Evolutionary conservation across 1,140 invertebrate genomes (phyloP).

Genomic region (Drosophila orosa): DNA sequence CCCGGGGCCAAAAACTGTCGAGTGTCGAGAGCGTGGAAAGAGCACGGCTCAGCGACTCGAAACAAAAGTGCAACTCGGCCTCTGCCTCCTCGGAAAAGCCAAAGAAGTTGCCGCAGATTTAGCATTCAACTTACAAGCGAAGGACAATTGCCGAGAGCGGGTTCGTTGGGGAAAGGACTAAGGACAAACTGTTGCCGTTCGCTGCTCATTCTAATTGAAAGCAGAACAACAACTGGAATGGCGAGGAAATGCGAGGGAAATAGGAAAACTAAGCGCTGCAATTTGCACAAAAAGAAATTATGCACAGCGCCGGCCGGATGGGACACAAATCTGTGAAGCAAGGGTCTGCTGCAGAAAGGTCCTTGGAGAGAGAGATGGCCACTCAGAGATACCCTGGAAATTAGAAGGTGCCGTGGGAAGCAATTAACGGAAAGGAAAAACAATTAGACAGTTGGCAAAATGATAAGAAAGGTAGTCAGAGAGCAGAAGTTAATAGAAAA

Average conservation of each 20-base stretch:
- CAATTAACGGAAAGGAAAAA: conserved; percentile 30
- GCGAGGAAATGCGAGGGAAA: conserved; percentile 9
- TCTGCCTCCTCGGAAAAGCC: conserved; percentile 20
- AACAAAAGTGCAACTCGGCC: conserved; percentile 67
- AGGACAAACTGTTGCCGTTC: conserved; percentile 67
- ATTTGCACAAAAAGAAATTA: conserved; percentile 72
- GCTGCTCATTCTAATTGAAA: conserved; percentile 66
- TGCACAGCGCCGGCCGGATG: conserved; percentile 40
- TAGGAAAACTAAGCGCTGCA: conserved; percentile 53
- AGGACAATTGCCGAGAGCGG: conserved; percentile 57
- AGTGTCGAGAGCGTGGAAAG: conserved; percentile 32
- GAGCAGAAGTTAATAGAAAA: neutral
- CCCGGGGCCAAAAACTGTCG: conserved; percentile 32
- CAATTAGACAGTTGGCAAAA: conserved; percentile 20
- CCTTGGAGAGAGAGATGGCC: conserved; percentile 39
- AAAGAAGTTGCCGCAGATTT: conserved; percentile 71
- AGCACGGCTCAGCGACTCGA: conserved; percentile 72
- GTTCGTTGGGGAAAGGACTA: conserved; percentile 15
- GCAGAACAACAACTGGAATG: conserved; percentile 39
- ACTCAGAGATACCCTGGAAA: conserved; percentile 45
- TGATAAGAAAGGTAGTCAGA: conserved; percentile 6
- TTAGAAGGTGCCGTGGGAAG: conserved; percentile 27
- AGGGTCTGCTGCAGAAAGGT: conserved; percentile 1
- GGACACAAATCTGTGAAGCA: conserved; percentile 20
- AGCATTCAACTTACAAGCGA: conserved; percentile 51